phyloP scores from a whole-genome alignment of 37 sponge, comb jelly and placozoan genomes.

The Corticium candelabrum region DNA sequence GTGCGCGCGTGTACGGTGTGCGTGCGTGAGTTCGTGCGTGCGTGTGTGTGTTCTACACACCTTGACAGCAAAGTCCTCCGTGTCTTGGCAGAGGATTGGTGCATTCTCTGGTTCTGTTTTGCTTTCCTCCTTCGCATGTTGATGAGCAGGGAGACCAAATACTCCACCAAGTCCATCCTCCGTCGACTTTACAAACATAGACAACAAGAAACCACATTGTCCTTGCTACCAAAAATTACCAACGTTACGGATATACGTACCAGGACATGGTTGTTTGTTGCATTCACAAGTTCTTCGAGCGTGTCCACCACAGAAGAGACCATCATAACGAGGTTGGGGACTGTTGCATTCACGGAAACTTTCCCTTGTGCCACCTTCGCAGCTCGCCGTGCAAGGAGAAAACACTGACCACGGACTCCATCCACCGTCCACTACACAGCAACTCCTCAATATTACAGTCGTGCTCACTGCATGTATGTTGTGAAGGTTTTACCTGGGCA shows the following conservation, averaged over 20 bases:
- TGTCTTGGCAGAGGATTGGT: slow-evolving; percentile 12
- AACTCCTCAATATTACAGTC: too few species aligned
- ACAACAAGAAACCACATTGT: too few species aligned
- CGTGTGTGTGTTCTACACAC: too few species aligned
- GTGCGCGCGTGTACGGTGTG: too few species aligned
- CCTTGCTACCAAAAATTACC: not conserved
- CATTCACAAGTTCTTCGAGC: not conserved
- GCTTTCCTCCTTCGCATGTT: too few species aligned
- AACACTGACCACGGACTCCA: not conserved
- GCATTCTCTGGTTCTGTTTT: not conserved
- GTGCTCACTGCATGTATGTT: too few species aligned
- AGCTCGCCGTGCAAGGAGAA: not conserved
- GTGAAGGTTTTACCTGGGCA: too few species aligned
- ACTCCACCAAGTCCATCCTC: slow-evolving; percentile 10
- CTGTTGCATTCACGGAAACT: not conserved
- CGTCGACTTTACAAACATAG: slow-evolving; percentile 3
- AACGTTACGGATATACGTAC: too few species aligned
- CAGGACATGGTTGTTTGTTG: slow-evolving; percentile 2
- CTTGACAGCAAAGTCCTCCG: slow-evolving; percentile 10
- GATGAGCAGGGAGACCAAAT: slow-evolving; percentile 14
- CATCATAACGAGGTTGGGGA: not conserved
- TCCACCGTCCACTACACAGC: not conserved
- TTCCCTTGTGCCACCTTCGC: not conserved
- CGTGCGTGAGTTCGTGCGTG: too few species aligned
- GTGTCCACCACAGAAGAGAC: not conserved